Conservation (phyloP, 2,797 vertebrate species). For the Perodicticus potto region DNA sequence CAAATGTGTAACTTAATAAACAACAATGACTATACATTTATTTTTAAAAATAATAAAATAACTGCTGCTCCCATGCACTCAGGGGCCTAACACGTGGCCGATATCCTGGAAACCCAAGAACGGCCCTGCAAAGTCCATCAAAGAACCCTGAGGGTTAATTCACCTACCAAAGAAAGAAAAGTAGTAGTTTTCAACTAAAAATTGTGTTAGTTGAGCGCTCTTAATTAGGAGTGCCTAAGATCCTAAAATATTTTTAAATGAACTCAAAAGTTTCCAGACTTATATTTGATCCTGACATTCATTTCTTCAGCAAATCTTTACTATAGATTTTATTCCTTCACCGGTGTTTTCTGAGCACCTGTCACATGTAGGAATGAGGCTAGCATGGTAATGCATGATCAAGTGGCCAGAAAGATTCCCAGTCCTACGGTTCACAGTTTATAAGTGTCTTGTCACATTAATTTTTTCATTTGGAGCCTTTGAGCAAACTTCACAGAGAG, state of each 20-base stretch:
- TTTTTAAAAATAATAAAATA: not conserved
- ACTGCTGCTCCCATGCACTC: not conserved
- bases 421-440: not conserved
- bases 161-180: constrained; percentile 11
- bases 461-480: not conserved
- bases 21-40: not conserved
- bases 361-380: not conserved
- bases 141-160: not conserved
- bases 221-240: constrained; percentile 8
- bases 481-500: not conserved
- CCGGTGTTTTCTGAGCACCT: constrained; percentile 46
- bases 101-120: not conserved
- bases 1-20: not conserved
- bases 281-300: constrained; percentile 55
- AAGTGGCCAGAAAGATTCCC: not conserved
- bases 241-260: constrained; percentile 67
- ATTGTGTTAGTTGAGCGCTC: no score
- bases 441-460: not conserved
- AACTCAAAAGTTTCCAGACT: constrained; percentile 71
- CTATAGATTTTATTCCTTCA: constrained; percentile 47
- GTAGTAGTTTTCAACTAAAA: constrained; percentile 59
- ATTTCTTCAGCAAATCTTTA: constrained; percentile 70
- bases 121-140: not conserved
- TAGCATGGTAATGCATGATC: not conserved
- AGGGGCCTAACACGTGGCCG: not conserved